These are phyloP conservation scores for Lucinisca nassula DNA, from an alignment of 2,888 invertebrate genomes.

Conservation along the genomic window DNA sequence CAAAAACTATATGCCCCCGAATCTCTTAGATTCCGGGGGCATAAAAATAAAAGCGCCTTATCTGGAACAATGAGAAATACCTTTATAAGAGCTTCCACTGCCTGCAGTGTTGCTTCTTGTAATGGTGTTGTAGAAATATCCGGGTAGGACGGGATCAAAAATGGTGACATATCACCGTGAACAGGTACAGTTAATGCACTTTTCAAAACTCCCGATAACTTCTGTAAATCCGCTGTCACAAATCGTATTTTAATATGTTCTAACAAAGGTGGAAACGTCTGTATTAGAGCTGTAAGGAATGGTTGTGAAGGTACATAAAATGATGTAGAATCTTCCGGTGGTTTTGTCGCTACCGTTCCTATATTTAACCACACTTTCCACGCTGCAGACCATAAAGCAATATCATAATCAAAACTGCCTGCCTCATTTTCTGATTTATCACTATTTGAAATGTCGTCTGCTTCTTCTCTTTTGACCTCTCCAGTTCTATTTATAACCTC, in stretches of 20 bases:
- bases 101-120: constrained; percentile 95
- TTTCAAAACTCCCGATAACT: constrained; percentile 93
- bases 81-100: constrained; percentile 96
- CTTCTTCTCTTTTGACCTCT: constrained; percentile 51
- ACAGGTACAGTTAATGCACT: constrained; percentile 94
- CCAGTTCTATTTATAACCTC: constrained; percentile 81
- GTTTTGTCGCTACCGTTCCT: constrained; percentile 93
- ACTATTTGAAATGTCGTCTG: constrained; percentile 48
- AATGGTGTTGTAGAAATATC: constrained; percentile 92
- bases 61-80: constrained; percentile 87
- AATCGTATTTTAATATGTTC: constrained; percentile 94
- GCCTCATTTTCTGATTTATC: constrained; percentile 50
- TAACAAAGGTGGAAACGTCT: constrained; percentile 98
- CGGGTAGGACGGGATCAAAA: constrained; percentile 94
- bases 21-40: no score
- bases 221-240: constrained; percentile 91
- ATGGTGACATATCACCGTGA: constrained; percentile 94
- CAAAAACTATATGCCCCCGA: no score
- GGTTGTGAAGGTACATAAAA: constrained; percentile 96
- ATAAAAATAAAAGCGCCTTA: no score
- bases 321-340: constrained; percentile 88
- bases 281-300: constrained; percentile 97
- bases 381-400: constrained; percentile 86
- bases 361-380: constrained; percentile 93
- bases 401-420: constrained; percentile 78